Evolutionary conservation across 2,797 vertebrate genomes (phyloP).

Genomic region (Salarias fasciatus): DNA sequence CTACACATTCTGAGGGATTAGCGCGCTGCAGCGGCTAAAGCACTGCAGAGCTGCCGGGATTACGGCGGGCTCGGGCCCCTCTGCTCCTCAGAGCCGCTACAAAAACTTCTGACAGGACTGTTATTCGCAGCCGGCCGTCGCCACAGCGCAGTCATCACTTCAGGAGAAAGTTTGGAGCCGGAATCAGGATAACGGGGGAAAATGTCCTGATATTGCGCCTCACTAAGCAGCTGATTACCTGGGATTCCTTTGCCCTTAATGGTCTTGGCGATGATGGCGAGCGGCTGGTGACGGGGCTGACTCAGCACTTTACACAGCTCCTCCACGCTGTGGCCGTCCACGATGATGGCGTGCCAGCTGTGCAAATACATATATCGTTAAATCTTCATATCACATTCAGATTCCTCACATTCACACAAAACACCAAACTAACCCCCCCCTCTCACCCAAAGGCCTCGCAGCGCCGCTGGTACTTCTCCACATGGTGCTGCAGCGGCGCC

Average conservation of each 20-base stretch:
- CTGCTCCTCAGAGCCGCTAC: not conserved
- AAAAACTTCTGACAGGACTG: constrained; percentile 26
- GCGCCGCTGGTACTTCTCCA: constrained; percentile 91
- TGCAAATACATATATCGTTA: no score
- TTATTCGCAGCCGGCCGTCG: constrained; percentile 15
- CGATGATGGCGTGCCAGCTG: constrained; percentile 90
- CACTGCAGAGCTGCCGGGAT: constrained; percentile 54
- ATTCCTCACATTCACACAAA: no score
- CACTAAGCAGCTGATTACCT: constrained; percentile 75
- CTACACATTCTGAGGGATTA: constrained; percentile 76
- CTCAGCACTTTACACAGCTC: constrained; percentile 92
- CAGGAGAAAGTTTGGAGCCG: not conserved
- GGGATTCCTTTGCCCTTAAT: constrained; percentile 92
- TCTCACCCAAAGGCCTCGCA: constrained; percentile 91
- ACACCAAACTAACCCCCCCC: no score
- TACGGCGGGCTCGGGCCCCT: constrained; percentile 36
- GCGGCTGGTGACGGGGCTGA: constrained; percentile 89
- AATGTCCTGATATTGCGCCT: not conserved
- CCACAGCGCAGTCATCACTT: constrained; percentile 13
- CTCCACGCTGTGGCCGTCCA: constrained; percentile 94
- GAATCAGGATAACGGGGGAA: not conserved
- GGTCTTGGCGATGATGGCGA: constrained; percentile 92
- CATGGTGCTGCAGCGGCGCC: constrained; percentile 89
- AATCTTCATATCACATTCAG: no score
- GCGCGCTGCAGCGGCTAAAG: constrained; percentile 44